phyloP scores from a whole-genome alignment of 2,113 vertebrate species.

The Ciconia maguari region DNA sequence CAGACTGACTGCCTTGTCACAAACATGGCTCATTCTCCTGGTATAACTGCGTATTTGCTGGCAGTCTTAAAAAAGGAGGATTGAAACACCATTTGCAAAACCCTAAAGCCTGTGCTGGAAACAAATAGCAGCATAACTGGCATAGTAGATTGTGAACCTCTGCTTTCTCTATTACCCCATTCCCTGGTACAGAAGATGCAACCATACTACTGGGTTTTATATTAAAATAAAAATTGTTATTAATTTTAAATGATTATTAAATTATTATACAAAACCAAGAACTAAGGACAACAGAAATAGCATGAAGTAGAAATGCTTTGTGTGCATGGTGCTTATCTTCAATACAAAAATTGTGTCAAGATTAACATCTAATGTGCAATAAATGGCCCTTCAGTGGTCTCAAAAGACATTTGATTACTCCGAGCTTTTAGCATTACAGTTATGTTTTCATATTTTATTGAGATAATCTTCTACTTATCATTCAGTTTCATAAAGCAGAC shows the following conservation, averaged over 20 bases:
- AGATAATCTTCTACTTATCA: background rate
- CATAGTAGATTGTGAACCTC: background rate
- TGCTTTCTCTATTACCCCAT: background rate
- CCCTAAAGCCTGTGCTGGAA: background rate
- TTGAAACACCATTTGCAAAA: background rate
- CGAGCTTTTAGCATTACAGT: background rate
- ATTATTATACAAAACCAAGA: background rate
- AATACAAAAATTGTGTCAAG: background rate
- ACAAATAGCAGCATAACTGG: background rate
- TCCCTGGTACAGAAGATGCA: background rate
- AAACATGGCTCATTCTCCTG: background rate
- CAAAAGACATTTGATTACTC: constrained; percentile 36
- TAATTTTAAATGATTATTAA: background rate
- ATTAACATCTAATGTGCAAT: constrained; percentile 25
- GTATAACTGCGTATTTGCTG: background rate
- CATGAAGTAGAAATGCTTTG: background rate
- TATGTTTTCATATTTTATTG: background rate
- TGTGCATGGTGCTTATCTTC: background rate
- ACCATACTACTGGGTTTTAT: background rate
- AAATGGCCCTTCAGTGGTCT: constrained; percentile 17
- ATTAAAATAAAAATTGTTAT: background rate
- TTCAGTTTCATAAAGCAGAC: background rate
- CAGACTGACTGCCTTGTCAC: background rate
- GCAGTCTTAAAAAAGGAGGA: background rate
- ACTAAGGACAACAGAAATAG: background rate